Evolutionary conservation across 2,888 invertebrate genomes (phyloP), one percentile per base, ranked within the genome.

Genomic region (Herminia tarsipennalis): DNA sequence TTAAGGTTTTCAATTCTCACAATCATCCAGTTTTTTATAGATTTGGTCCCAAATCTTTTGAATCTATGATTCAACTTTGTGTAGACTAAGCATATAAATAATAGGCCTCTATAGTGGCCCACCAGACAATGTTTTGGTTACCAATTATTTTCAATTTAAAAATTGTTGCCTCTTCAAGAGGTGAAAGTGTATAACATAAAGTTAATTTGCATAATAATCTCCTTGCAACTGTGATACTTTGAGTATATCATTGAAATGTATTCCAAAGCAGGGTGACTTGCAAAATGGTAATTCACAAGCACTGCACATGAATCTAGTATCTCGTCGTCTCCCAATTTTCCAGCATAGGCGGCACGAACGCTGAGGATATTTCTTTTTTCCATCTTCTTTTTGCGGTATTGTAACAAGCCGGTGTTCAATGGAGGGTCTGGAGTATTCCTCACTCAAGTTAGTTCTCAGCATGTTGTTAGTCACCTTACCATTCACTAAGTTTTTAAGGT

Each of bases 381-480:
- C 92, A 56, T 92, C 92, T 75, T 92, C 92, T 56, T 92, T 92
- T 65, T 92, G 92, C n/a, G 92, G 92, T 46, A 92, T 92, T 6
- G 92, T 92, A 8, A 89, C 81, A 32, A 92, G 84, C 22, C 87
- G 82, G 62, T 92, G 92, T 39, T 88, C 85, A 61, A 78, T 58
- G 9, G 79, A 70, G n/a, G 79, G 76, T 58, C 81, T 77, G 29
- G 81, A 54, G 40, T 74, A 78, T 22, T 87, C 88, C 50, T 86
- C 88, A 54, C 58, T 76, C 49, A 72, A 56, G 57, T 76, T 78
- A 68, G 75, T 75, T 73, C 83, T 82, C 66, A 83, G 76, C 46
- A 76, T 68, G 67, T 80, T 82, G 66, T 82, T 83, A 73, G 83
- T 75, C 64, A 83, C 80, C 68, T 89, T 91, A 71, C 90, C 89